These are phyloP conservation scores for Prionailurus viverrinus DNA, from an alignment of 2,113 vertebrate species.

Conservation along the genomic window DNA sequence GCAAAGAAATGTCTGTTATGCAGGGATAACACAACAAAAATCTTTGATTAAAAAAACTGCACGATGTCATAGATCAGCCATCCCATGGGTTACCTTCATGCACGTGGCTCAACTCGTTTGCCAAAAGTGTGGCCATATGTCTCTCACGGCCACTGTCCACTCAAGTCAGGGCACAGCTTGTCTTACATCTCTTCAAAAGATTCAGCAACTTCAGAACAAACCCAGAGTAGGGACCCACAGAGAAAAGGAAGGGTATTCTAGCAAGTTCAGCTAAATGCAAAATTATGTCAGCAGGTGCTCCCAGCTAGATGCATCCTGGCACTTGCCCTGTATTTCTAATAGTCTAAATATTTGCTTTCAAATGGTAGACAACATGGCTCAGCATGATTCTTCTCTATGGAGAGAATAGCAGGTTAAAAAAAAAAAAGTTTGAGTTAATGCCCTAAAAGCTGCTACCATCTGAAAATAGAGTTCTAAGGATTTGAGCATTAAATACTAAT, in stretches of 20 bases:
- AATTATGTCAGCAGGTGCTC: constrained; percentile 41
- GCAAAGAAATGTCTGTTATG: background rate
- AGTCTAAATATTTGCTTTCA: constrained; percentile 54
- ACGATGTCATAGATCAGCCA: background rate
- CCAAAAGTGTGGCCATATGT: background rate
- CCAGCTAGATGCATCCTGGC: background rate
- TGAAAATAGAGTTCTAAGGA: background rate
- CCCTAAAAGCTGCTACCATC: background rate
- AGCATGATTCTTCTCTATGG: background rate
- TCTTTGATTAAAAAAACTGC: background rate
- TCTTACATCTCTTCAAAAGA: background rate
- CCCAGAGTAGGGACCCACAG: background rate
- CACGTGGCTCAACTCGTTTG: background rate
- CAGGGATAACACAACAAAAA: background rate
- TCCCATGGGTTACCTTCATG: background rate
- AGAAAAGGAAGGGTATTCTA: background rate
- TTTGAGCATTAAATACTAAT: background rate
- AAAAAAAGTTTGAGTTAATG: background rate
- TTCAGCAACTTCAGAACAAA: background rate
- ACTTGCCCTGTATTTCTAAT: background rate
- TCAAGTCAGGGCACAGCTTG: background rate
- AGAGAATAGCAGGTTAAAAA: background rate
- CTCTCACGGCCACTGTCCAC: background rate
- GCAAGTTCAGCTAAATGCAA: constrained; percentile 58
- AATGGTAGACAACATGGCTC: background rate